Conservation (phyloP, 2,888 invertebrate genomes). For the Linnaemya vulpina region DNA sequence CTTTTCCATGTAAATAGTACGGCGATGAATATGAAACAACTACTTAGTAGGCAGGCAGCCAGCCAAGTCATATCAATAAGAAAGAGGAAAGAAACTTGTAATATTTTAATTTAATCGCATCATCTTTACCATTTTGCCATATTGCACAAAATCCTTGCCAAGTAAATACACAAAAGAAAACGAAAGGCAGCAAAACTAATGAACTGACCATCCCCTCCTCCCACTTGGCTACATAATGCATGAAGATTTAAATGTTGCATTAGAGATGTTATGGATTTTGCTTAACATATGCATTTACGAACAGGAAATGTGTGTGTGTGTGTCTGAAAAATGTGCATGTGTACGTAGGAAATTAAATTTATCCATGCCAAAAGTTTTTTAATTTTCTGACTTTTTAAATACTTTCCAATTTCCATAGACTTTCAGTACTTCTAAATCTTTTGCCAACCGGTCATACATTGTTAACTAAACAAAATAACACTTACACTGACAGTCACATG, state of each 20-base stretch:
- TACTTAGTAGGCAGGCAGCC: constrained; percentile 24
- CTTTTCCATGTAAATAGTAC: neutral
- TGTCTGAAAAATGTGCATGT: too few relatives aligned
- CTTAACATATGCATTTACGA: neutral
- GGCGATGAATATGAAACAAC: constrained; percentile 29
- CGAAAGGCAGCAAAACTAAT: neutral
- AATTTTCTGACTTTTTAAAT: too few relatives aligned
- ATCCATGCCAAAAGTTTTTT: neutral
- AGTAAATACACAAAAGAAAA: constrained; percentile 1
- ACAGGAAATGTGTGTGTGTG: neutral
- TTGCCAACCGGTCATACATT: too few relatives aligned
- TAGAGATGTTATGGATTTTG: neutral
- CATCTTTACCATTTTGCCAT: neutral
- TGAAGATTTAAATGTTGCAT: neutral
- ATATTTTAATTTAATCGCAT: neutral
- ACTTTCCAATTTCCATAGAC: too few relatives aligned
- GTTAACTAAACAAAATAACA: too few relatives aligned
- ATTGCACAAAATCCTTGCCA: constrained; percentile 8
- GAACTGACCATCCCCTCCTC: neutral
- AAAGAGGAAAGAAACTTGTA: neutral
- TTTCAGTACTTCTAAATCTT: too few relatives aligned
- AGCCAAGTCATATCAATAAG: constrained; percentile 3
- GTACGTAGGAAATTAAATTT: constrained; percentile 1
- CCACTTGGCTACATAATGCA: neutral
- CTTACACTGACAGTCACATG: too few relatives aligned